Percentiles rank a stretch among this genome's conserved stretches.
Evolutionary conservation across 2,113 vertebrate species (phyloP).

Genomic region (Xenus cinereus): DNA sequence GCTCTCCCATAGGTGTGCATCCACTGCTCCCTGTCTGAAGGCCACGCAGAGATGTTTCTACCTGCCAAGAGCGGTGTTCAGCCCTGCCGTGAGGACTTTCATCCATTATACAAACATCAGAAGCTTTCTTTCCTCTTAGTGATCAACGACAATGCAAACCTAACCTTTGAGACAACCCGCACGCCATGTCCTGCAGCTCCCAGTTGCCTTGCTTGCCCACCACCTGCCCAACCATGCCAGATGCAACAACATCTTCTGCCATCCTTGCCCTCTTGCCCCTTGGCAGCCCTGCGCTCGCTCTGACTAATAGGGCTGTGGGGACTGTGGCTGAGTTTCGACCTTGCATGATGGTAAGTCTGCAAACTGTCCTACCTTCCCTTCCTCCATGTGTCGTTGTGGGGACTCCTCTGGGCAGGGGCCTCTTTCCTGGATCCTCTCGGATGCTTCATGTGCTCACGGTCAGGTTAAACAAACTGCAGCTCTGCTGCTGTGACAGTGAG

Average conservation of each 20-base stretch:
- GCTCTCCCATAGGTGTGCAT: background rate
- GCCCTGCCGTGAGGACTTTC: background rate
- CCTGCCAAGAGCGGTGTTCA: background rate
- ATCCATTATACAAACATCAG: background rate
- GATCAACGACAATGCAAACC: background rate
- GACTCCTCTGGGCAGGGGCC: background rate
- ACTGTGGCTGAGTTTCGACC: background rate
- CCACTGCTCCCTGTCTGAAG: background rate
- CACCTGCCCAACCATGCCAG: too few relatives aligned
- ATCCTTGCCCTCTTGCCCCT: background rate
- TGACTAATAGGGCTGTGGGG: background rate
- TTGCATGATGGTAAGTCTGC: too few relatives aligned
- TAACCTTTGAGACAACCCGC: background rate
- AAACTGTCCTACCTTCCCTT: background rate
- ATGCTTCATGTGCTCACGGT: rapidly evolving
- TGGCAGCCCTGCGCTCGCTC: background rate
- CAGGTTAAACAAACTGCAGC: background rate
- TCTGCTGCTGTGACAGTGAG: background rate
- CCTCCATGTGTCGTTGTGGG: rapidly evolving
- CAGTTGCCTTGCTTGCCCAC: background rate
- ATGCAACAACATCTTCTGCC: background rate
- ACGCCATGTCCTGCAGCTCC: background rate
- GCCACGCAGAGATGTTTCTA: rapidly evolving
- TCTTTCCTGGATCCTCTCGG: background rate
- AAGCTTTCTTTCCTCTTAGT: background rate